phyloP scores from a whole-genome alignment of 2,888 invertebrate species.

The Macropis europaea region DNA sequence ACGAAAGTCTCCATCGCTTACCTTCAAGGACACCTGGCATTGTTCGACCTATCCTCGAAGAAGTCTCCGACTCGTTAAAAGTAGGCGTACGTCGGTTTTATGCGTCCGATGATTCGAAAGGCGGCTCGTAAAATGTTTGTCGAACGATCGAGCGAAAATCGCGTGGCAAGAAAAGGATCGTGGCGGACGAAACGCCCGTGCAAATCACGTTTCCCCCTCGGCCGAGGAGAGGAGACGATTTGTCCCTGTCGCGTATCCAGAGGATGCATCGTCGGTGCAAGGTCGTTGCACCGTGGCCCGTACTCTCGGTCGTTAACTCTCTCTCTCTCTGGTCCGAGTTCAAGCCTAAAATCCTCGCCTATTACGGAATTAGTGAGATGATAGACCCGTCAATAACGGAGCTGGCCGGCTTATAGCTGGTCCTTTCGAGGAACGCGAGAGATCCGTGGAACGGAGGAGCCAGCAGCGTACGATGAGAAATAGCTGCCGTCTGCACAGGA shows the following conservation, averaged over 20 bases:
- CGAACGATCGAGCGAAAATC: neutral
- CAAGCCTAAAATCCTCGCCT: constrained; percentile 73
- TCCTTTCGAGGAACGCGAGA: constrained; percentile 65
- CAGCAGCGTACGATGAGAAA: constrained; percentile 29
- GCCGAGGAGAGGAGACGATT: constrained; percentile 20
- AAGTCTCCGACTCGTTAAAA: too few relatives aligned
- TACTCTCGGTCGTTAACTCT: constrained; percentile 68
- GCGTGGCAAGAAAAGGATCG: neutral
- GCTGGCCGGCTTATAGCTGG: constrained; percentile 58
- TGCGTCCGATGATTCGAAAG: neutral
- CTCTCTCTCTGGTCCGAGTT: constrained; percentile 52
- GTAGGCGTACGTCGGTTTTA: too few relatives aligned
- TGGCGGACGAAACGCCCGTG: neutral
- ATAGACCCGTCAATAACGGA: constrained; percentile 76
- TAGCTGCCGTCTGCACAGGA: constrained; percentile 7
- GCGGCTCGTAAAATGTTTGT: neutral
- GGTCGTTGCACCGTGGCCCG: constrained; percentile 60
- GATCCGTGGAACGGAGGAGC: constrained; percentile 36
- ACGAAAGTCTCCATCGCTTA: too few relatives aligned
- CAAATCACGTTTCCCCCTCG: constrained; percentile 12
- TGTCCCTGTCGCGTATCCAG: constrained; percentile 36
- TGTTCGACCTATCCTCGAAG: too few relatives aligned
- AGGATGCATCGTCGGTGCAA: constrained; percentile 28
- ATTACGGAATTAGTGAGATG: constrained; percentile 78
- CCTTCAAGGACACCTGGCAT: too few relatives aligned